A percentile compares a stretch with the other conserved stretches of the same genome.
These are phyloP conservation scores for Phodopus roborovskii DNA, from an alignment of 2,113 vertebrate genomes.

Conservation along the genomic window DNA sequence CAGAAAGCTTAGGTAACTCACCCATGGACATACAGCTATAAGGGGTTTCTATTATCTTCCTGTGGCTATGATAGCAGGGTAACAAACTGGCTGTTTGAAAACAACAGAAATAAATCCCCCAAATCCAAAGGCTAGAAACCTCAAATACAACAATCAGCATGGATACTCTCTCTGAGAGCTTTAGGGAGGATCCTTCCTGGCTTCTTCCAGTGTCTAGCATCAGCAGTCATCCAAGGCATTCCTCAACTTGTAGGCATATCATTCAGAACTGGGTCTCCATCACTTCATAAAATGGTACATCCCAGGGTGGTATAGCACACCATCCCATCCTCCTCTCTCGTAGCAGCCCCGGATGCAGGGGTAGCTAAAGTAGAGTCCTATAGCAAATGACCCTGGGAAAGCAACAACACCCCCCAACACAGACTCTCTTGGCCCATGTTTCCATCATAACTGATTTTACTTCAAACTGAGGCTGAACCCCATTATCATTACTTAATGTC, in stretches of 20 bases:
- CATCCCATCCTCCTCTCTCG: background rate
- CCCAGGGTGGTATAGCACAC: background rate
- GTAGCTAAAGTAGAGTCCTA: background rate
- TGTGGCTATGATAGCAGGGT: background rate
- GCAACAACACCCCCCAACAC: background rate
- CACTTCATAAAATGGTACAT: background rate
- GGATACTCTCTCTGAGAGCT: background rate
- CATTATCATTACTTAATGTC: slow-evolving; percentile 87
- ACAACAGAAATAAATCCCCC: background rate
- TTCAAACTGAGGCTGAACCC: slow-evolving; percentile 76
- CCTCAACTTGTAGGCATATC: background rate
- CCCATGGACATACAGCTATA: background rate
- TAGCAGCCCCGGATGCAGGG: background rate
- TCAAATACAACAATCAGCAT: background rate
- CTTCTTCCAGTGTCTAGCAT: background rate
- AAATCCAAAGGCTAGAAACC: background rate
- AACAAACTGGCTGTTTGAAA: background rate
- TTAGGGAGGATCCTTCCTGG: background rate
- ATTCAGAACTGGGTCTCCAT: background rate
- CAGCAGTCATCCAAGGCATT: background rate
- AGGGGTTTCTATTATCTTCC: background rate
- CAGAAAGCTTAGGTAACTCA: background rate
- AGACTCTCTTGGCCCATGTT: slow-evolving; percentile 36
- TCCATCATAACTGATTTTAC: slow-evolving; percentile 75
- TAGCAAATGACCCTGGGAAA: background rate